A percentile compares a stretch with the other conserved stretches of the same genome.
Conservation (phyloP, 1,140 invertebrate genomes). For the Anastrepha ludens region DNA sequence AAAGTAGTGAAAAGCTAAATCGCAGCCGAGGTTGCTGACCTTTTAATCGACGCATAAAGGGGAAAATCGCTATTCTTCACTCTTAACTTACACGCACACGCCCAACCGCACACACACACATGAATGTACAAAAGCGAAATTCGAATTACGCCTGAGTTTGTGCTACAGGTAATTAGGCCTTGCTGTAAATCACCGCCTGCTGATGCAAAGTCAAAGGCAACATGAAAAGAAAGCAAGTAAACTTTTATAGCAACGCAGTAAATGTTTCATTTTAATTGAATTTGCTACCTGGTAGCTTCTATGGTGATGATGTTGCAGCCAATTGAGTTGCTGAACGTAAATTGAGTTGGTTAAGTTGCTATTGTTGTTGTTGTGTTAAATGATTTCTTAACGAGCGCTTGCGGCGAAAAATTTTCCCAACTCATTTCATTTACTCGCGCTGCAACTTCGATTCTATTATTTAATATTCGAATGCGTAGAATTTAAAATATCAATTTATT, state of each 20-base stretch:
- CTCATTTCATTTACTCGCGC: no score
- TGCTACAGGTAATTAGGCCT: not conserved
- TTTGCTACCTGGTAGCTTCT: not conserved
- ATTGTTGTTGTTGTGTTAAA: not conserved
- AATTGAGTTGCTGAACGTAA: not conserved
- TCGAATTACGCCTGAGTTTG: no score
- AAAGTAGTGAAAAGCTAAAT: not conserved
- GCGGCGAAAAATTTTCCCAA: not conserved
- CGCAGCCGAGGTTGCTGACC: not conserved
- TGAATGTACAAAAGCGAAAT: no score
- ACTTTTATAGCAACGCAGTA: not conserved
- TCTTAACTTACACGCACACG: not conserved
- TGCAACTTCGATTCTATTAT: no score
- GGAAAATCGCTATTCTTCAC: not conserved
- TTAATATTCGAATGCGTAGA: no score
- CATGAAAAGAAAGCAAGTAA: not conserved
- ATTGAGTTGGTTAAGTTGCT: not conserved
- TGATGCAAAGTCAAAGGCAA: not conserved
- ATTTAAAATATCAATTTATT: no score
- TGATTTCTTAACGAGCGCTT: not conserved
- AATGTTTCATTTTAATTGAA: not conserved
- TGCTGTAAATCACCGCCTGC: not conserved
- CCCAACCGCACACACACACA: not conserved
- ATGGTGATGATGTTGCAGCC: not conserved
- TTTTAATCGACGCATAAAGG: not conserved